These are phyloP conservation scores for Pantherophis guttatus DNA, from an alignment of 2,113 vertebrate species.

Conservation along the genomic window DNA sequence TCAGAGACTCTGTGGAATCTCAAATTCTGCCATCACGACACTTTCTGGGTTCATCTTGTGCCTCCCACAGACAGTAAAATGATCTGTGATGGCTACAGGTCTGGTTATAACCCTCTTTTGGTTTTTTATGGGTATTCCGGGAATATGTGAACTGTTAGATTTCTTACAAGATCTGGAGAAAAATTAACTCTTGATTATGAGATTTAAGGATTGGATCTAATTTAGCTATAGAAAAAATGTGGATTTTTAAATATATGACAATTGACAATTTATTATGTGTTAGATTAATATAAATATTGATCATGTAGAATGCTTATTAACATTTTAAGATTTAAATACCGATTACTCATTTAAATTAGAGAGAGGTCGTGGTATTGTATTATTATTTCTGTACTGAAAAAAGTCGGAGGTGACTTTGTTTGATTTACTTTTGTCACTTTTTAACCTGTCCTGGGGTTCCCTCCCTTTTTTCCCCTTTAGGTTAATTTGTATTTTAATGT, in stretches of 20 bases:
- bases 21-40: neutral
- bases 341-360: neutral
- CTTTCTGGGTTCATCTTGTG: neutral
- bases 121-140: neutral
- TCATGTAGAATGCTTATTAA: neutral
- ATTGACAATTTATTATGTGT: neutral
- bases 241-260: neutral
- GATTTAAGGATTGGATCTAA: neutral
- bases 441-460: neutral
- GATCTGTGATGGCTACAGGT: neutral
- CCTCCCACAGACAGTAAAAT: neutral
- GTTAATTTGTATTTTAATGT: neutral
- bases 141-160: neutral
- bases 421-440: neutral
- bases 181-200: neutral
- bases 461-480: neutral
- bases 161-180: neutral
- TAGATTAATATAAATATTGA: neutral
- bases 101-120: neutral
- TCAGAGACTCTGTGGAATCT: neutral
- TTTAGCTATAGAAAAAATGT: neutral
- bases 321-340: neutral
- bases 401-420: neutral
- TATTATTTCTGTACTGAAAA: neutral
- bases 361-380: neutral